Percentiles rank a stretch among this genome's conserved stretches.
These are phyloP conservation scores for Phaenicophaeus curvirostris DNA, from an alignment of 2,797 vertebrate species.

Conservation along the genomic window DNA sequence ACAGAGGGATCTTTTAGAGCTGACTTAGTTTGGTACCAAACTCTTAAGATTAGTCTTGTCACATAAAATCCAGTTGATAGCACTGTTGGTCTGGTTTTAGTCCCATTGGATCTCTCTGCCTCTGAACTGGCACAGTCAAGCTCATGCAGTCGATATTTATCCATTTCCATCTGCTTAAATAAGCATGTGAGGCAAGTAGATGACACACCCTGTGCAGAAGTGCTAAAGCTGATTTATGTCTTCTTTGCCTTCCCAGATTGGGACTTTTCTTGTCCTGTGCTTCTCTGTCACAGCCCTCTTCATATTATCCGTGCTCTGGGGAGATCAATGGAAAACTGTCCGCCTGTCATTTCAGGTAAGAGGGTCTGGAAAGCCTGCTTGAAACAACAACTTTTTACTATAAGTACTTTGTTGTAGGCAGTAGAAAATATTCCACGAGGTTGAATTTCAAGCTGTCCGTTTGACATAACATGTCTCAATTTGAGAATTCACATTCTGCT, in stretches of 20 bases:
- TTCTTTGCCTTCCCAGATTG: slow-evolving; percentile 76
- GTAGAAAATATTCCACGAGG: not conserved
- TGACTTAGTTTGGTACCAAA: not conserved
- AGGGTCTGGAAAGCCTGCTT: not conserved
- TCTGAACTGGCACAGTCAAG: not conserved
- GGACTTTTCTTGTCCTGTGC: slow-evolving; percentile 77
- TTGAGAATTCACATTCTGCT: not conserved
- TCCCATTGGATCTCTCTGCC: not conserved
- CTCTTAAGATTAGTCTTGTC: not conserved
- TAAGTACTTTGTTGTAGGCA: not conserved
- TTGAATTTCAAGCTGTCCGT: not conserved
- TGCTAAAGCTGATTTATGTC: not conserved
- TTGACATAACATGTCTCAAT: not conserved
- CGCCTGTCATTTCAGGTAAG: slow-evolving; percentile 89
- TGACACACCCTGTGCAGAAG: not conserved
- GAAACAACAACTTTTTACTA: not conserved
- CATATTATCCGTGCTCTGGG: slow-evolving; percentile 82
- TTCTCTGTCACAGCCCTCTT: slow-evolving; percentile 76
- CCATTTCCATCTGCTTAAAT: not conserved
- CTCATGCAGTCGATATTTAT: not conserved
- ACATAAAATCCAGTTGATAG: not conserved
- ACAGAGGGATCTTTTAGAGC: not conserved
- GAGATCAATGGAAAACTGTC: slow-evolving; percentile 85
- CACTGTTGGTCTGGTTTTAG: not conserved
- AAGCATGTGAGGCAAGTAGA: not conserved